A percentile compares a stretch with the other conserved stretches of the same genome.
Evolutionary conservation across 1,140 invertebrate species (phyloP).

Genomic region (Philotrypesis tridentata): DNA sequence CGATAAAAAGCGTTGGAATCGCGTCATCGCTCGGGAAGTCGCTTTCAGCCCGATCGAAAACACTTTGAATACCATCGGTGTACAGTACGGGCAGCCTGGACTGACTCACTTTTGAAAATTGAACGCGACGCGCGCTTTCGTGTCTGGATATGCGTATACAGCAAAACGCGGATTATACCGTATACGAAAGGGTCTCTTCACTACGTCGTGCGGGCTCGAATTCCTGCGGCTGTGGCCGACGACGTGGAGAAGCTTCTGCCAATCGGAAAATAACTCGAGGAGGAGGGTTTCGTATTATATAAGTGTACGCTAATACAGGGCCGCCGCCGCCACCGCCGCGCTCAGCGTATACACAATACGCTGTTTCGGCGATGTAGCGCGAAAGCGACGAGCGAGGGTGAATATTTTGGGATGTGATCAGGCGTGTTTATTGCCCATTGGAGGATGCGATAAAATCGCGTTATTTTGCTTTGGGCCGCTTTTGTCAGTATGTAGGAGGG

Average conservation of each 20-base stretch:
- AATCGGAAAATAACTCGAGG: slow-evolving; percentile 5
- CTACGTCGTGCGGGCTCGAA: too few relatives aligned
- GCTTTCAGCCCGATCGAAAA: slow-evolving; percentile 38
- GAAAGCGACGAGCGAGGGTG: slow-evolving; percentile 35
- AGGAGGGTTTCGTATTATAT: too few relatives aligned
- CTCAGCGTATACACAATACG: background rate
- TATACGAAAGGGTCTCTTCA: too few relatives aligned
- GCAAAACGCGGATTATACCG: too few relatives aligned
- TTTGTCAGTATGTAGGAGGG: slow-evolving; percentile 27
- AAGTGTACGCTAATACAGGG: background rate
- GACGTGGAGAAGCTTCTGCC: background rate
- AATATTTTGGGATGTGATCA: slow-evolving; percentile 46
- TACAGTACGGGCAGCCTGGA: background rate
- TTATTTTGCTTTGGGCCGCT: slow-evolving; percentile 22
- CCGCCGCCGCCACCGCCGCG: background rate
- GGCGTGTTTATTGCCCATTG: slow-evolving; percentile 37
- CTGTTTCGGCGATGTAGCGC: background rate
- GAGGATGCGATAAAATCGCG: slow-evolving; percentile 33
- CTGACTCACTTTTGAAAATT: slow-evolving; percentile 39
- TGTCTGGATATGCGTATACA: too few relatives aligned
- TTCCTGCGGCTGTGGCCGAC: background rate
- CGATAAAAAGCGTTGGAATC: slow-evolving; percentile 27
- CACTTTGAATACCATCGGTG: slow-evolving; percentile 7
- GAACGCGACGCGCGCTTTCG: background rate
- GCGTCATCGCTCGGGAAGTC: background rate